phyloP scores from a whole-genome alignment of 2,888 invertebrate genomes.

The Toxonevra muliebris region DNA sequence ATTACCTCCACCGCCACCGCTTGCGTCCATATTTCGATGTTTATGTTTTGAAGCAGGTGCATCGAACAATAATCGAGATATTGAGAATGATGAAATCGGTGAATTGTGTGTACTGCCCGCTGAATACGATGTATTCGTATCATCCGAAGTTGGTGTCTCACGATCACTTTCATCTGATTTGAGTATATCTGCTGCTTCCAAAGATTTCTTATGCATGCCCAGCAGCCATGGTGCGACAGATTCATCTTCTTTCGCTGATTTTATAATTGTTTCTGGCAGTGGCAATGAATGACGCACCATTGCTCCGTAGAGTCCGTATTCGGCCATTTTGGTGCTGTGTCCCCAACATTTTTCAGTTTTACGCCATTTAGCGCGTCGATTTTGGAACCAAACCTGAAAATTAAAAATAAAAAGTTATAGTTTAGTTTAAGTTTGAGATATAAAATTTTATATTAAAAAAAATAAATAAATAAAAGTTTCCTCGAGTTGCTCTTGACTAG shows the following conservation, averaged over 20 bases:
- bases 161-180: conserved; percentile 81
- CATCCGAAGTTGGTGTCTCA: conserved; percentile 69
- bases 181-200: conserved; percentile 96
- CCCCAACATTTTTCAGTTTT: conserved; percentile 99
- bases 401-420: conserved; percentile 2
- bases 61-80: conserved; percentile 62
- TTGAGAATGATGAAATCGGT: conserved; percentile 65
- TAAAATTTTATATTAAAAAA: not conserved
- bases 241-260: conserved; percentile 96
- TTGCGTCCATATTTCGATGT: conserved; percentile 27
- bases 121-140: conserved; percentile 69
- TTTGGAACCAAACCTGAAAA: conserved; percentile 93
- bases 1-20: conserved; percentile 30
- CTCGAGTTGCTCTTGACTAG: not conserved
- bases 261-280: conserved; percentile 97
- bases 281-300: conserved; percentile 99
- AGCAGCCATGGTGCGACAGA: conserved; percentile 99
- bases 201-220: conserved; percentile 95
- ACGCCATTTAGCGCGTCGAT: conserved; percentile 98
- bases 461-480: not conserved
- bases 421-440: not conserved
- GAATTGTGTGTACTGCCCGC: conserved; percentile 65
- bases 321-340: conserved; percentile 99
- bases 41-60: conserved; percentile 47
- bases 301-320: conserved; percentile 98